Base-by-base conservation (phyloP, 37 sponge, comb jelly and placozoan species). In the Aphrocallistes beatrix region DNA sequence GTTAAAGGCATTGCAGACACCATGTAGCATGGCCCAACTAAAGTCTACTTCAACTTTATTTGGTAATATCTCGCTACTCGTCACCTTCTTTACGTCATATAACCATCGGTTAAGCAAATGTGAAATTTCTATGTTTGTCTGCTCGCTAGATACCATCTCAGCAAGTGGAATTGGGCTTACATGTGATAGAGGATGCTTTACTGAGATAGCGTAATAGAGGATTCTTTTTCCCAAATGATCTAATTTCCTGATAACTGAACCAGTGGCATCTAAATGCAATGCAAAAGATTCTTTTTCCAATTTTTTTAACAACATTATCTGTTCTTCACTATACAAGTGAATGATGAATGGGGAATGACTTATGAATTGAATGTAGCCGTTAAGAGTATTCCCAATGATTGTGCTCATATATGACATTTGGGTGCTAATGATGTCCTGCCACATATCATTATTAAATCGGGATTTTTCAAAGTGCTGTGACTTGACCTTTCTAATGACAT, bases 321-420 rank as follows among this genome's bases (percentile, higher is more conserved):
- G 75, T 60, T 60, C 75, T 60, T 60, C 75, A 60, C 17, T 19
- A 60, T 60, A 60, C 21, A 60, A 60, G 21, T 60, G 75, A 60
- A 60, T 13, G 75, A 60, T 60, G 21, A 60, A 60, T 60, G 75
- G 75, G 17, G 75, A 19, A 13, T 60, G 75, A 13, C 75, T 19
- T 3, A 60, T 3, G 17, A 60, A 60, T 60, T 60, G 75, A 60
- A 60, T 60, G 21, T 60, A 60, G 8, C 45, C 45, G 13, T 42
- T 13, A 13, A 42, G 45, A 42, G 13, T 13, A 13, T 16, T 13
- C 3, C 75, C 75, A 19, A 19, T 60, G 75, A 60, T 60, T 19
- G 75, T 60, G 21, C 75, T 60, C 21, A 19, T 60, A 60, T 60
- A 60, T 13, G 75, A 60, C 75, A 60, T 60, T 60, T 60, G 8